Base-by-base conservation (phyloP, 2,797 vertebrate species). In the Coccyzus lansbergi region DNA sequence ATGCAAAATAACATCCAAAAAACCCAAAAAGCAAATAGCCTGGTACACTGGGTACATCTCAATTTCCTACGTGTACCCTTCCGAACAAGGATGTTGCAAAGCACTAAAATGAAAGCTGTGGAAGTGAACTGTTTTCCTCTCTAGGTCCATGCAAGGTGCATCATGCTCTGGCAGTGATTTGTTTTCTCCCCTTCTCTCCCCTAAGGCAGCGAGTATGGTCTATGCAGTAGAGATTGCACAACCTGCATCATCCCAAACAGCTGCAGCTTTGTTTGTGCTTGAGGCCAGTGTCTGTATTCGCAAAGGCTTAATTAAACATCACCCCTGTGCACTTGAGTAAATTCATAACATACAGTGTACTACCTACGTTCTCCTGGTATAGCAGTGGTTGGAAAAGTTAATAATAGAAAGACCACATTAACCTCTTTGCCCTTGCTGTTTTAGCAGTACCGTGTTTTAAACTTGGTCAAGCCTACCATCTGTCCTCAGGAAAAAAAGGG, bases 181-280 rank as follows among this genome's bases (percentile, higher is more conserved):
- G 46, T 83, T 83, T 85, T 69, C 42, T 79, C 26, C 38, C 19
- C 16, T 70, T 69, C 58, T 3, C 40, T 70, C 52, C 79, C 64
- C 60, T 75, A 55, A 42, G 71, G 86, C 78, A 86, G 56, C 0
- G 6, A 75, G n/a, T 5, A 36, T 0, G 2, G 60, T 69, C 80
- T 88, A 15, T 33, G 63, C 67, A 88, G 40, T 12, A 83, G 63
- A 79, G 77, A 82, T 22, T 33, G 26, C 33, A 70, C 65, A 87
- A 58, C 49, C 53, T 34, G 65, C 88, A 77, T 24, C 53, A 64
- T 58, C 62, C 64, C 67, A 52, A 87, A 63, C 90, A 93, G 78
- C 86, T 93, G 90, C 86, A 83, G 84, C 76, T 85, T 87, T 90
- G 83, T 90, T 93, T 96, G 84, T 86, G 82, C 93, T 93, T 71